Percentiles rank a stretch among this genome's conserved stretches.
phyloP scores from a whole-genome alignment of 2,888 invertebrate species.

The Drosophila hawaiiensis region DNA sequence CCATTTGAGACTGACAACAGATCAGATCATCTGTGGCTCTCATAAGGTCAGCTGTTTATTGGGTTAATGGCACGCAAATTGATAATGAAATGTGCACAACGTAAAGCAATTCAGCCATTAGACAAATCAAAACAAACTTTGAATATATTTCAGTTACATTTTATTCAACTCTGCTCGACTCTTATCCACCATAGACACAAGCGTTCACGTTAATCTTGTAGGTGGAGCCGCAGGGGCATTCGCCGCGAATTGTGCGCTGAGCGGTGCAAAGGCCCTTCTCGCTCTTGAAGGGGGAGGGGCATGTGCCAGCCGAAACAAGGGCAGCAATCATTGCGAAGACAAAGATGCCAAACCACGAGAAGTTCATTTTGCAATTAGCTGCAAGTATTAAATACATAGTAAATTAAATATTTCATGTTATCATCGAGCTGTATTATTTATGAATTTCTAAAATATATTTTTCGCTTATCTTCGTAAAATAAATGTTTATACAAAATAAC shows the following conservation, averaged over 20 bases:
- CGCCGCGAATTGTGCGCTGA: constrained; percentile 80
- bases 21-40: constrained; percentile 2
- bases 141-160: constrained; percentile 28
- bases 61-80: constrained; percentile 38
- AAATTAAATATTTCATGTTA: not conserved
- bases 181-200: constrained; percentile 66
- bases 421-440: not conserved
- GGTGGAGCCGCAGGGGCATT: constrained; percentile 77
- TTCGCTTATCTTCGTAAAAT: not conserved
- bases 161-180: constrained; percentile 22
- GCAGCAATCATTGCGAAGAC: constrained; percentile 75
- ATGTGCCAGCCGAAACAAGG: constrained; percentile 65
- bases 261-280: constrained; percentile 59
- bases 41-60: constrained; percentile 29
- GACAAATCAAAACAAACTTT: constrained; percentile 25
- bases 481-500: not conserved
- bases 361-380: constrained; percentile 72
- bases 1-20: constrained; percentile 18
- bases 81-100: constrained; percentile 32
- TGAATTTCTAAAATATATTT: not conserved
- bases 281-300: constrained; percentile 67
- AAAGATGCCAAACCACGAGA: constrained; percentile 72
- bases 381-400: not conserved
- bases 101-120: constrained; percentile 12
- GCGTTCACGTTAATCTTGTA: constrained; percentile 76